phyloP scores from a whole-genome alignment of 2,797 vertebrate species.

The Nasua narica region DNA sequence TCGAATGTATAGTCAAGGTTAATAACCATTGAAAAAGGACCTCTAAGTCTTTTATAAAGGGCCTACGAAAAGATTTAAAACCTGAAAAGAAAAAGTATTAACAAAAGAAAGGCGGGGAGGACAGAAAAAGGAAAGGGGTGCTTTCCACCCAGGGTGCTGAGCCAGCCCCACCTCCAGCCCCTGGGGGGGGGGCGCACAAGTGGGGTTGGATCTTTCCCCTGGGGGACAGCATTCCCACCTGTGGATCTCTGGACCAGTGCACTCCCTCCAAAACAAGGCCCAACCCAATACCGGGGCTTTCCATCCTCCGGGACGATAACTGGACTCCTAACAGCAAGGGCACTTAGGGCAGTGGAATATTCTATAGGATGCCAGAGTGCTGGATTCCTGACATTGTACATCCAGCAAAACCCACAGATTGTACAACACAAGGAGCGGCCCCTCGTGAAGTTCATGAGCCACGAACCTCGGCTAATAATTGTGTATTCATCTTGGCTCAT shows the following conservation, averaged over 20 bases:
- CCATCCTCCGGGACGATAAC: background rate
- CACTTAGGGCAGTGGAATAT: no score
- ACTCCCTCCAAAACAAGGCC: background rate
- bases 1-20: background rate
- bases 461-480: background rate
- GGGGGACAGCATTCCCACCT: accelerated
- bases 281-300: background rate
- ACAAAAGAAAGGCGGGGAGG: background rate
- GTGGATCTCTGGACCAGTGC: background rate
- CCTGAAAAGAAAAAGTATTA: background rate
- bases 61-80: constrained; percentile 15
- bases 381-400: background rate
- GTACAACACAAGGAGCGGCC: accelerated
- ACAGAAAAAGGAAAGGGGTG: background rate
- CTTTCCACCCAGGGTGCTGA: background rate
- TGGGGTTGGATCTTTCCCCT: background rate
- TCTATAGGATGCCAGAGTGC: background rate
- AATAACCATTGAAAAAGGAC: background rate
- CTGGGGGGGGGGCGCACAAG: background rate
- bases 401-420: background rate
- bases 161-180: background rate
- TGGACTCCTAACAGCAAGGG: background rate
- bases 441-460: background rate
- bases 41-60: background rate
- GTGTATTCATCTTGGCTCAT: background rate